Base-by-base conservation (phyloP, 2,888 invertebrate genomes). In the Parasteatoda lunata region DNA sequence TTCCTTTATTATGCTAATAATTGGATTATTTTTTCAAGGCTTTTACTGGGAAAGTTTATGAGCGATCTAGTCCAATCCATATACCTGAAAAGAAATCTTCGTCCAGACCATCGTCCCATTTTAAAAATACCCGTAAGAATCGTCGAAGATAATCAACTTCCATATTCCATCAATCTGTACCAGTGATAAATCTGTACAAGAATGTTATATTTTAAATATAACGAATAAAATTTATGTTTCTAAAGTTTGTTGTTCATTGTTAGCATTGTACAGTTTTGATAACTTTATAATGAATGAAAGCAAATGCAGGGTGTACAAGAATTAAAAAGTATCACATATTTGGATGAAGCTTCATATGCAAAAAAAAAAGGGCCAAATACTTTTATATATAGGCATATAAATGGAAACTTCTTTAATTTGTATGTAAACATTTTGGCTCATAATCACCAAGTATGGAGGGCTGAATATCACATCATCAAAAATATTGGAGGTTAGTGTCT, bases 41-140 rank as follows among this genome's bases (percentile, higher is more conserved):
- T 4, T 77, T 87, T 45, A 87, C 73, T 51, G 87, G 87, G 13
- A 77, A 77, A 69, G 72, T 81, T 13, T 64, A 30, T 13, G 84
- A 84, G 51, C 52, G 72, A 47, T 71, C 79, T 45, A 49, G 51
- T 48, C 85, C 85, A 0, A 48, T 80, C 8, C 64, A 70, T 6
- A 71, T 77, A n/a, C 45, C 11, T 1, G 64, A 85, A 52, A 75
- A 68, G 15, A 84, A 84, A 51, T 69, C 65, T 3, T 65, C 70
- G 1, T 54, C 72, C 15, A 66, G 84, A 68, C 76, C 85, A 9
- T 13, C 49, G 11, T 85, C 85, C 3, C 85, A 85, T 47, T 85
- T 85, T 52, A 85, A 85, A 66, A 80, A 51, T 15, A 70, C 85
- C 11, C 69, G 85, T 5, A 79, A 80, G 52, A 85, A 80, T 68